Evolutionary conservation across 2,113 vertebrate species (phyloP).

Genomic region (Poecile atricapillus): DNA sequence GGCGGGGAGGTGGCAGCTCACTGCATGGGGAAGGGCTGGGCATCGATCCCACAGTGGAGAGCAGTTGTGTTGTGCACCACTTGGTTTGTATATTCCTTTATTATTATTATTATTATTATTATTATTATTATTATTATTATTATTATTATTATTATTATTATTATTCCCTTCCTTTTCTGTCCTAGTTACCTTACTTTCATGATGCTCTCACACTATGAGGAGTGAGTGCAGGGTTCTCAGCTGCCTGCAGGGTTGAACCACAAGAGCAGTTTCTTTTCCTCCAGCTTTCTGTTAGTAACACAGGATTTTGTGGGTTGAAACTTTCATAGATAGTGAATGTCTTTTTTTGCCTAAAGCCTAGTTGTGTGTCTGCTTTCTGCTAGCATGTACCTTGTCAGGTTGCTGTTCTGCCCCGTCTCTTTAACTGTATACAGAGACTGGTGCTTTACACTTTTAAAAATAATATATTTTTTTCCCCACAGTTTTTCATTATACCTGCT

Average conservation of each 20-base stretch:
- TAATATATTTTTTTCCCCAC: accelerated
- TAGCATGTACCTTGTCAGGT: background rate
- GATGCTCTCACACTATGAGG: background rate
- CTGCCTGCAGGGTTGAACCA: background rate
- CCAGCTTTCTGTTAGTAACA: background rate
- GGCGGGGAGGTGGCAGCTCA: background rate
- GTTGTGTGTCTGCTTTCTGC: background rate
- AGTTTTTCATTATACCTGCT: background rate
- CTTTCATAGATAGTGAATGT: background rate
- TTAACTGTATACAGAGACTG: background rate
- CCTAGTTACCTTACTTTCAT: background rate
- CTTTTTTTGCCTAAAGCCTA: background rate
- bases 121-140: no score
- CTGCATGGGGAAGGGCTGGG: background rate
- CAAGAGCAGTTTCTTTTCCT: background rate
- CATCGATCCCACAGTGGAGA: accelerated
- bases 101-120: background rate
- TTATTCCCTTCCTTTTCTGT: background rate
- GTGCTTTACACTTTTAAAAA: background rate
- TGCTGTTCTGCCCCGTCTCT: background rate
- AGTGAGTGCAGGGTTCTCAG: background rate
- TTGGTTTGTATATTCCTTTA: background rate
- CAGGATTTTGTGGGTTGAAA: background rate
- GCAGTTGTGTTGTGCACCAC: background rate
- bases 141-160: background rate